Evolutionary conservation across 2,888 invertebrate species (phyloP), one percentile per base, ranked within the genome.

Genomic region (Phaedon cochleariae): DNA sequence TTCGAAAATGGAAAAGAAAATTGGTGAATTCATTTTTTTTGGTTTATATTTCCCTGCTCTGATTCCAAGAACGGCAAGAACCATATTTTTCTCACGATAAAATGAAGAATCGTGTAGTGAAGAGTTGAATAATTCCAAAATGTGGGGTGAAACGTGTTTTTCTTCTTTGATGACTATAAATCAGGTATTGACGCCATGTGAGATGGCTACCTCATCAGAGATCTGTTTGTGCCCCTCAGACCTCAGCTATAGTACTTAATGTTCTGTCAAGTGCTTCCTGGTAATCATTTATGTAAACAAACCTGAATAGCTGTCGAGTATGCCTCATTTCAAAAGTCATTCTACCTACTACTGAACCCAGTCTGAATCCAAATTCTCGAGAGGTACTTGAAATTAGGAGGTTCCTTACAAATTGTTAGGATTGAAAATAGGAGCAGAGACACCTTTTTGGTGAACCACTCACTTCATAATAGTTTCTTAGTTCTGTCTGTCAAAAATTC

Each of bases 231-330:
- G 6, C 2, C 31, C 6, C 31, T 10, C 31, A 7, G 26, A 26
- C 15, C 1, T 15, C 41, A 41, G 41, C 15, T 41, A 12, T 1
- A 10, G 41, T 41, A 41, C 41, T 6, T 2, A 41, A 41, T 41
- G 12, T 15, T 41, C 41, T n/a, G 41, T n/a, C n/a, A 7, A 26
- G 41, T 41, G 41, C 41, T 41, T 41, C 41, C 41, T 41, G 41
- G n/a, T 55, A 41, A 62, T 62, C 55, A 34, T 55, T 37, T 53
- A 57, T 22, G 57, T 57, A 62, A 62, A 62, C 62, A 62, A 49
- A 17, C 48, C 49, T 62, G 55, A 57, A 62, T 55, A 37, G 34
- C 22, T 49, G 49, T 49, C 49, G 46, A 49, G 62, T 34, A 57
- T 21, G n/a, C 55, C 57, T 46, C 26, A 26, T 29, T 34, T 45